Conservation (phyloP, 1,140 invertebrate genomes). For the Drosophila persimilis region DNA sequence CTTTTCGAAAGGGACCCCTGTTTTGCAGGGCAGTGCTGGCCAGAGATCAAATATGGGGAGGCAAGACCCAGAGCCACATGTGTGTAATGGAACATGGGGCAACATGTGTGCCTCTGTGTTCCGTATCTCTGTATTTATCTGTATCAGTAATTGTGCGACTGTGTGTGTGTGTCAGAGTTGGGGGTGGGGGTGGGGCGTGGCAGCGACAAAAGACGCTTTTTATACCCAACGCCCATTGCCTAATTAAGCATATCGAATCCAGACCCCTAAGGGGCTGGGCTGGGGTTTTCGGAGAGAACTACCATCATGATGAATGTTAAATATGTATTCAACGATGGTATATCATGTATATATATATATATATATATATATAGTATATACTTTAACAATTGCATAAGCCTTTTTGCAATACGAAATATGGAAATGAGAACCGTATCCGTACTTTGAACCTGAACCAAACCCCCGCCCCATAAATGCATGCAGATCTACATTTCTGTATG, state of each 20-base stretch:
- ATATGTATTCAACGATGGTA: not conserved
- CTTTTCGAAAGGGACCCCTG: not conserved
- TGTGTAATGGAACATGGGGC: slow-evolving; percentile 70
- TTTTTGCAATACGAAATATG: slow-evolving; percentile 32
- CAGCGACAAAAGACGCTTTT: slow-evolving; percentile 76
- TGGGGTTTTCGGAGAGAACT: not conserved
- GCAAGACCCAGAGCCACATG: slow-evolving; percentile 54
- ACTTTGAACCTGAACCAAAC: slow-evolving; percentile 23
- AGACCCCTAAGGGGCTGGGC: too few relatives aligned
- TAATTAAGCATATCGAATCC: slow-evolving; percentile 73
- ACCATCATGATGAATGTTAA: slow-evolving; percentile 14
- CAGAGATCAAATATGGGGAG: slow-evolving; percentile 55
- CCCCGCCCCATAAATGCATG: not conserved
- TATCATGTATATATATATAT: too few relatives aligned
- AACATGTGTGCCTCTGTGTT: slow-evolving; percentile 56
- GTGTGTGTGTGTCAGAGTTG: slow-evolving; percentile 6
- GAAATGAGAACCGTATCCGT: slow-evolving; percentile 34
- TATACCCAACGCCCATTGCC: slow-evolving; percentile 72
- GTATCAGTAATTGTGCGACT: slow-evolving; percentile 8
- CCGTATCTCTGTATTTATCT: slow-evolving; percentile 4
- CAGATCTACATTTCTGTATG: not conserved
- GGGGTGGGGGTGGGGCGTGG: slow-evolving; percentile 57
- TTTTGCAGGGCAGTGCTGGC: slow-evolving; percentile 51
- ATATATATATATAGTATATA: not conserved
- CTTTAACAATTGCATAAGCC: slow-evolving; percentile 15